Evolutionary conservation across 1,140 invertebrate genomes (phyloP).

Genomic region (Drosophila watanabei): DNA sequence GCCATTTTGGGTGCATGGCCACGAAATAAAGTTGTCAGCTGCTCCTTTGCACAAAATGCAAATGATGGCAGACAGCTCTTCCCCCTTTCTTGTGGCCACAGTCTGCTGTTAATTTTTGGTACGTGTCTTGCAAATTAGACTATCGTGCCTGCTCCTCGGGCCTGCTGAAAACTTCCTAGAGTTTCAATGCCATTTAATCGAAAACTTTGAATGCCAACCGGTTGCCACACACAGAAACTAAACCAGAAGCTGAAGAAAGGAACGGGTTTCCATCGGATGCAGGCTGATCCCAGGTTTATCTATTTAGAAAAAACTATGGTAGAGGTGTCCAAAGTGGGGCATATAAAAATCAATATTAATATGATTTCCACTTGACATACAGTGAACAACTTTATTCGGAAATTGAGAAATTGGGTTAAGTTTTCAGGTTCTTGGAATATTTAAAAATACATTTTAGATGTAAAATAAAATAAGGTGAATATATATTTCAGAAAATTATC

Average conservation of each 20-base stretch:
- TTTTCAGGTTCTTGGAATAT: not conserved
- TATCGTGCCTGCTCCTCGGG: conserved; percentile 53
- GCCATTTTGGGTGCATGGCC: conserved; percentile 65
- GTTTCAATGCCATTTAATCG: conserved; percentile 67
- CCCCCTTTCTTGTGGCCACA: conserved; percentile 7
- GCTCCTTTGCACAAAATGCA: conserved; percentile 76
- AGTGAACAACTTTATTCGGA: not conserved
- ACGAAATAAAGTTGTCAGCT: conserved; percentile 83
- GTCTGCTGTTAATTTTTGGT: conserved; percentile 55
- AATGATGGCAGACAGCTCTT: conserved; percentile 57
- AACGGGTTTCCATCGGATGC: conserved; percentile 57
- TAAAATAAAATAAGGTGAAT: not conserved
- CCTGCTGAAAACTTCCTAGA: conserved; percentile 72
- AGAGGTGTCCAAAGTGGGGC: conserved; percentile 39
- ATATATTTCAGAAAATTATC: too few species aligned
- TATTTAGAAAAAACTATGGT: conserved; percentile 8
- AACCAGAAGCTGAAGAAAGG: conserved; percentile 45
- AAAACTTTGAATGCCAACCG: conserved; percentile 52
- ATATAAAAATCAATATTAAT: conserved; percentile 31
- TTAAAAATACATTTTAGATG: not conserved
- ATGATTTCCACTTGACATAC: conserved; percentile 8
- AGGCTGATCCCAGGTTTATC: conserved; percentile 34
- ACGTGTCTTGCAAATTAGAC: conserved; percentile 77
- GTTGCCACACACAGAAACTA: conserved; percentile 71
- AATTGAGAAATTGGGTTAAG: not conserved